Percentiles rank a stretch among this genome's conserved stretches.
Evolutionary conservation across 2,888 invertebrate species (phyloP).

Genomic region (Itoplectis maculator): DNA sequence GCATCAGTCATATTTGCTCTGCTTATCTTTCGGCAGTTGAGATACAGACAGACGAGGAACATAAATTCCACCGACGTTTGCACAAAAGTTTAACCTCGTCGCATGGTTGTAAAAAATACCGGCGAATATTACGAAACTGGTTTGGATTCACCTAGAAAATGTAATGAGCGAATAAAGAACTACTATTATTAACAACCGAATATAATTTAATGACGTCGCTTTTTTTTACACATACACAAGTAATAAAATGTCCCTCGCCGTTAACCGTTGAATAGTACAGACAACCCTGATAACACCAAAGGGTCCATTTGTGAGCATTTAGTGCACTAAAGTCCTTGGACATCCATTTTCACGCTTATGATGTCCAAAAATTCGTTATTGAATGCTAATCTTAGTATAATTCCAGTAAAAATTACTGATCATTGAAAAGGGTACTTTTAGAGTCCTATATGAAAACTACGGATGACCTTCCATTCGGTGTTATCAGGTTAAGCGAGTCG

Average conservation of each 20-base stretch:
- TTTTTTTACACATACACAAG: conserved; percentile 62
- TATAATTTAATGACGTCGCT: conserved; percentile 73
- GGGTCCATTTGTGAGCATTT: too few species aligned
- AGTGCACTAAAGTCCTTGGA: too few species aligned
- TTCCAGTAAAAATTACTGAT: too few species aligned
- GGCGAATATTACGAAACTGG: background rate
- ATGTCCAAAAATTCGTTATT: too few species aligned
- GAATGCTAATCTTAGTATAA: too few species aligned
- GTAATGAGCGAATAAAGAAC: background rate
- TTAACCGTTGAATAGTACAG: conserved; percentile 29
- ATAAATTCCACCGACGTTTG: background rate
- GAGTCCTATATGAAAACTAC: too few species aligned
- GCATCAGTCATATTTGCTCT: conserved; percentile 19
- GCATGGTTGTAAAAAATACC: background rate
- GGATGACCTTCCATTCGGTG: too few species aligned
- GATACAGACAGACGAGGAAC: background rate
- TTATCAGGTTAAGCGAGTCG: conserved; percentile 34
- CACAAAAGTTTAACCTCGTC: background rate
- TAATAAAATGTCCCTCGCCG: conserved; percentile 53
- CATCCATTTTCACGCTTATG: too few species aligned
- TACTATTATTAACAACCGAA: conserved; percentile 69
- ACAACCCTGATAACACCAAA: conserved; percentile 21
- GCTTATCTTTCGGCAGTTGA: conserved; percentile 31
- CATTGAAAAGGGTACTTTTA: too few species aligned
- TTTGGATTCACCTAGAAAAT: background rate